Conservation (phyloP, 2,888 invertebrate genomes). For the Geotrupes spiniger region DNA sequence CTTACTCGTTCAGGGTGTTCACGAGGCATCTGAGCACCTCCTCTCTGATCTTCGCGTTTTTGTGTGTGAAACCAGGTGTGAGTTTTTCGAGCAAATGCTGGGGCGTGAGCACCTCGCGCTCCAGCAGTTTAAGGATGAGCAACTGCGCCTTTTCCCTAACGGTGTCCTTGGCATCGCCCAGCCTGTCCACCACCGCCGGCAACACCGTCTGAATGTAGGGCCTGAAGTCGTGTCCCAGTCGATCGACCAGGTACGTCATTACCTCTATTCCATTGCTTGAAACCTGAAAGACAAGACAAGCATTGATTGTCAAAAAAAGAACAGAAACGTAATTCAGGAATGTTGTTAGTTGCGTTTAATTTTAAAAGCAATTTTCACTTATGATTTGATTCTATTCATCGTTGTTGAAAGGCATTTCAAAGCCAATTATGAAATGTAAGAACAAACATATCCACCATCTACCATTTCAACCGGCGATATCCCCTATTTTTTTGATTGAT, state of each 20-base stretch:
- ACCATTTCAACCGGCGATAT: too few species aligned
- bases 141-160: slow-evolving; percentile 70
- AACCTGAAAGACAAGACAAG: slow-evolving; percentile 59
- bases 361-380: too few species aligned
- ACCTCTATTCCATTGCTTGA: slow-evolving; percentile 90
- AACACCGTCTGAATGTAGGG: slow-evolving; percentile 80
- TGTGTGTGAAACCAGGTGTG: slow-evolving; percentile 71
- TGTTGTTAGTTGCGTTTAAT: too few species aligned
- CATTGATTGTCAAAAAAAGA: not conserved
- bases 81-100: slow-evolving; percentile 73
- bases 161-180: slow-evolving; percentile 53
- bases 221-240: slow-evolving; percentile 84
- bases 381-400: too few species aligned
- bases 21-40: slow-evolving; percentile 82
- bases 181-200: slow-evolving; percentile 79
- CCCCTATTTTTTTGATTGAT: too few species aligned
- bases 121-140: slow-evolving; percentile 69
- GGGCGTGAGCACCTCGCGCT: slow-evolving; percentile 65
- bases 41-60: slow-evolving; percentile 89
- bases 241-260: slow-evolving; percentile 78
- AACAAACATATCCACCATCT: too few species aligned
- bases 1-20: slow-evolving; percentile 79
- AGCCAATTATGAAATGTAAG: too few species aligned
- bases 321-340: too few species aligned
- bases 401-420: too few species aligned